A percentile compares a stretch with the other conserved stretches of the same genome.
Conservation (phyloP, 2,797 vertebrate genomes). For the Microcaecilia unicolor region DNA sequence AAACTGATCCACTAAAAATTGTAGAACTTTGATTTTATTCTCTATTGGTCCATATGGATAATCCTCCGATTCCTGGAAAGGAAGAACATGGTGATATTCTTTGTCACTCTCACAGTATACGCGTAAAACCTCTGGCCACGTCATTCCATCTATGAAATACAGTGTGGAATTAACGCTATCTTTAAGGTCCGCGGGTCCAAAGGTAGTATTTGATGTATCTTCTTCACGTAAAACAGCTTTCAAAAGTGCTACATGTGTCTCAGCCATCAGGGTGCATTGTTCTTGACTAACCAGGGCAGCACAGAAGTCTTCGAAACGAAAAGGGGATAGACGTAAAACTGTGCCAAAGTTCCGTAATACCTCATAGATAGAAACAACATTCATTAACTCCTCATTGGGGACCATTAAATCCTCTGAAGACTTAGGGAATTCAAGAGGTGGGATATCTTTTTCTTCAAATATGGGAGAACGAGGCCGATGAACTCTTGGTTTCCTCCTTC, state of each 20-base stretch:
- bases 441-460: conserved; percentile 83
- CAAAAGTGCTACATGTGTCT: conserved; percentile 86
- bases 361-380: conserved; percentile 85
- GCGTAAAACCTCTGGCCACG: conserved; percentile 90
- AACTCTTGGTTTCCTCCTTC: conserved; percentile 70
- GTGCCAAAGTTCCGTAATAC: conserved; percentile 91
- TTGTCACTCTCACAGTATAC: conserved; percentile 92
- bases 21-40: conserved; percentile 90
- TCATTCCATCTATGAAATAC: conserved; percentile 95
- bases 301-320: conserved; percentile 95
- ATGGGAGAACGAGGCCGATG: conserved; percentile 75
- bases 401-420: conserved; percentile 91
- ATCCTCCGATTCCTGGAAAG: conserved; percentile 81
- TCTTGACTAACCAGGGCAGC: conserved; percentile 86
- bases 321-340: conserved; percentile 86
- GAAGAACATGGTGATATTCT: conserved; percentile 85
- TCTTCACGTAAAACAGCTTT: conserved; percentile 94
- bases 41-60: conserved; percentile 88
- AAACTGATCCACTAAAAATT: conserved; percentile 94
- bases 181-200: conserved; percentile 90
- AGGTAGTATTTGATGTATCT: conserved; percentile 93
- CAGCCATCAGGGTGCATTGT: conserved; percentile 90
- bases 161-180: conserved; percentile 93
- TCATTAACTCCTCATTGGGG: conserved; percentile 82
- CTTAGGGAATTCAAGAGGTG: conserved; percentile 81